Evolutionary conservation across 1,140 invertebrate genomes (phyloP), one percentile per base, ranked within the genome.

Genomic region (Archivesica marissinica): DNA sequence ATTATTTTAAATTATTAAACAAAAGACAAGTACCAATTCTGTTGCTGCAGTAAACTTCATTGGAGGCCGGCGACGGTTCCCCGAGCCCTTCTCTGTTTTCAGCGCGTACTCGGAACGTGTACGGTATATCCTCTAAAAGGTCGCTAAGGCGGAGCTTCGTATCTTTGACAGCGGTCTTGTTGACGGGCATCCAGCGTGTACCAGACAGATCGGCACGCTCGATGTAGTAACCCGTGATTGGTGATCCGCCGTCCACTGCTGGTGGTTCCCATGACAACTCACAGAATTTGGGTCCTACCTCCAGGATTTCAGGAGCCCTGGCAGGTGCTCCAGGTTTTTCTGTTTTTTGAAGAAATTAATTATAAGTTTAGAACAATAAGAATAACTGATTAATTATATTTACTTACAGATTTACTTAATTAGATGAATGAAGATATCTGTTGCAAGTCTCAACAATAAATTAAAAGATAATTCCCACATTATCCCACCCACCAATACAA

Each of bases 241-340:
- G 98, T 92, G 98, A 97, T 41, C 99, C 99, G 90, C 99, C 99
- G 94, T 99, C 99, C 92, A 99, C 98, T 92, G 98, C 98, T 56
- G 99, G 98, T 92, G 99, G 98, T 86, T 98, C 96, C 99, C 99
- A 99, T 90, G 97, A 96, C 11, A 99, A 94, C 91, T 99, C 98
- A 91, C 97, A 98, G 41, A 97, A 98, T 92, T 98, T 98, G 92
- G 98, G 98, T 20, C 97, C 98, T 39, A 99, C 96, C 92, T 99
- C 97, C 7, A 96, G 95, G 25, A 99, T 97, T 94, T 88, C 86
- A 81, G 92, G 92, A 39, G 90, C 89, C 50, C 88, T 89, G 59
- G 88, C 56, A 41, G 87, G 85, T 33, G 90, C 88, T 66, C 83
- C 88, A 64, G 92, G 92, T 86, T 90, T 89, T 72, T 90, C 92